These are phyloP conservation scores for Acrocyrtus sp. DNA, from an alignment of 2,888 invertebrate genomes.

Conservation along the genomic window DNA sequence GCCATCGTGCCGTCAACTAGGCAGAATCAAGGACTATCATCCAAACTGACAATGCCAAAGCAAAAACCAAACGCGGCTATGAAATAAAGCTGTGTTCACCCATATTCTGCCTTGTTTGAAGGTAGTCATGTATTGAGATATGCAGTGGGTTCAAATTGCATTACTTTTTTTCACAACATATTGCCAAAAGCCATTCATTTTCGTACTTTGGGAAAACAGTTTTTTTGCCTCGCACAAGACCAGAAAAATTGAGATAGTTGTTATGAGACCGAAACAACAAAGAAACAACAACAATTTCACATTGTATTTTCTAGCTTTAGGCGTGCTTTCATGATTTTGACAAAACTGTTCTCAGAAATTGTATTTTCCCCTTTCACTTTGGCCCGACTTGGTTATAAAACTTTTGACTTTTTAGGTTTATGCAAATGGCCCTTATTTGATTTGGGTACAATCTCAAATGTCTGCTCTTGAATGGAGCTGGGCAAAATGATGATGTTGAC, in stretches of 20 bases:
- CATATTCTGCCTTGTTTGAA: too few species aligned
- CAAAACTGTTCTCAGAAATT: slow-evolving; percentile 16
- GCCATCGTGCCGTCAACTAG: too few species aligned
- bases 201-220: background rate
- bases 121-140: too few species aligned
- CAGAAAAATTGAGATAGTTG: background rate
- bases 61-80: too few species aligned
- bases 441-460: slow-evolving; percentile 6
- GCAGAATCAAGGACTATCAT: too few species aligned
- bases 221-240: background rate
- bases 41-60: too few species aligned
- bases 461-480: too few species aligned
- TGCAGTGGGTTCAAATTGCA: background rate
- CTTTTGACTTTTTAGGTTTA: slow-evolving; percentile 23
- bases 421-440: slow-evolving; percentile 38
- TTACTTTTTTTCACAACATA: background rate
- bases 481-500: too few species aligned
- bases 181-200: background rate
- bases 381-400: slow-evolving; percentile 1
- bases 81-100: background rate
- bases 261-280: background rate
- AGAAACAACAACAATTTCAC: background rate
- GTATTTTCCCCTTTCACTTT: slow-evolving; percentile 15
- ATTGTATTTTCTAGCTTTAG: slow-evolving; percentile 12
- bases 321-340: slow-evolving; percentile 25